Evolutionary conservation across 2,797 vertebrate species (phyloP), one percentile per base, ranked within the genome.

Genomic region (Triplophysa yarkandensis): DNA sequence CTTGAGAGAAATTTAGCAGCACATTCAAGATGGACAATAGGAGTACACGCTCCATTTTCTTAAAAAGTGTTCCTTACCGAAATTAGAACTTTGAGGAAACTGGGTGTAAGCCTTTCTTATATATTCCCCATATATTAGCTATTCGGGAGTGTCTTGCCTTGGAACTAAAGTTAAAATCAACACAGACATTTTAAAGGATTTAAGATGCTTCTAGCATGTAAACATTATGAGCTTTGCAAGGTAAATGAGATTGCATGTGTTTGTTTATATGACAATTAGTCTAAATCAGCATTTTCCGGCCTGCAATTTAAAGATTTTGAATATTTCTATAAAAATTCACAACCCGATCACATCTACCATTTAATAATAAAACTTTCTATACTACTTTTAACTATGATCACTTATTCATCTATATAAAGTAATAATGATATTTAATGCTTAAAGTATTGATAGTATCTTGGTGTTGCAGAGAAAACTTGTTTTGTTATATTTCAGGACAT

Each of bases 21-120:
- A 79, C 34, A 39, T 67, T 54, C 6, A 63, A 57, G 44, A 77
- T 57, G 36, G 21, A 27, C 30, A 61, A 71, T 34, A 71, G 19
- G 21, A 77, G 36, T 28, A 39, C 21, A 7, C 57, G 36, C 9
- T 66, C 58, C 74, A 79, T 83, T 68, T 68, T 68, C 13, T 57
- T 10, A 69, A 46, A 70, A 50, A 27, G 17, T 14, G n/a, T 46
- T 21, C 16, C 13, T 54, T 23, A 11, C 60, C 68, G 70, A 43
- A 30, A 44, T 14, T 10, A 27, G 17, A 46, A 71, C 61, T 61
- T 58, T 70, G 36, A 54, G 9, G 16, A 28, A 71, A 11, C 52
- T 19, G 32, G 61, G 43, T 2, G 23, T 52, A 3, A 14, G 14
- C 28, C 11, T 39, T 7, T 71, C 52, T 74, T 63, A 78, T 55